Evolutionary conservation across 2,797 vertebrate species (phyloP).

Genomic region (Lerista edwardsae): DNA sequence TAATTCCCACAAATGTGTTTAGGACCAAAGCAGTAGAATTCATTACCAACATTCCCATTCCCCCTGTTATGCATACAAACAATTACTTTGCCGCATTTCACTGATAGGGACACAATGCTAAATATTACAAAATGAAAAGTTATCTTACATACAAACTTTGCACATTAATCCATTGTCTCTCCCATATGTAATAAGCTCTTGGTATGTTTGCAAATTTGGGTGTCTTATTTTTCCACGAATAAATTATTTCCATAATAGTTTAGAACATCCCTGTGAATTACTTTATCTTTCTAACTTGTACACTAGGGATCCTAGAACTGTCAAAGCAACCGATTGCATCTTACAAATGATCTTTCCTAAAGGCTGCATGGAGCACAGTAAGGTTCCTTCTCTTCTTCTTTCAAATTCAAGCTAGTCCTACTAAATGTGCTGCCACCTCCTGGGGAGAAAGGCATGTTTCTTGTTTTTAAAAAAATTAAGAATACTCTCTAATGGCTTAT

Average conservation of each 20-base stretch:
- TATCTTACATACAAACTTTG: neutral
- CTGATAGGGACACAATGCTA: neutral
- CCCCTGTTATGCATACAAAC: neutral
- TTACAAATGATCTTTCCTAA: constrained; percentile 22
- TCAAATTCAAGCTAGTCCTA: constrained; percentile 2
- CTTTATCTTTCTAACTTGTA: constrained; percentile 2
- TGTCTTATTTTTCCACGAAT: neutral
- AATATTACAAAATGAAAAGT: neutral
- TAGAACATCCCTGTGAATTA: neutral
- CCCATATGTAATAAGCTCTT: neutral
- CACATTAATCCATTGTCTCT: neutral
- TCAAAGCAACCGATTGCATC: neutral
- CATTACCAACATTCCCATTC: neutral
- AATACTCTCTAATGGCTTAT: neutral
- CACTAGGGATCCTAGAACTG: neutral
- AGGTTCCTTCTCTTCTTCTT: neutral
- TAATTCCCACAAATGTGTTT: neutral
- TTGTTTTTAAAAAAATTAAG: neutral
- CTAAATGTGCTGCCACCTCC: constrained; percentile 3
- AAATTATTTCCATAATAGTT: neutral
- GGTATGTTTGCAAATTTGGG: neutral
- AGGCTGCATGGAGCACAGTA: neutral
- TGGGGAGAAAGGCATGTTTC: constrained; percentile 11
- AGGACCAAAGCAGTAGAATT: neutral
- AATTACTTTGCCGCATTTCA: neutral